These are phyloP conservation scores for Erynnis tages DNA, from an alignment of 2,888 invertebrate species.

Conservation along the genomic window DNA sequence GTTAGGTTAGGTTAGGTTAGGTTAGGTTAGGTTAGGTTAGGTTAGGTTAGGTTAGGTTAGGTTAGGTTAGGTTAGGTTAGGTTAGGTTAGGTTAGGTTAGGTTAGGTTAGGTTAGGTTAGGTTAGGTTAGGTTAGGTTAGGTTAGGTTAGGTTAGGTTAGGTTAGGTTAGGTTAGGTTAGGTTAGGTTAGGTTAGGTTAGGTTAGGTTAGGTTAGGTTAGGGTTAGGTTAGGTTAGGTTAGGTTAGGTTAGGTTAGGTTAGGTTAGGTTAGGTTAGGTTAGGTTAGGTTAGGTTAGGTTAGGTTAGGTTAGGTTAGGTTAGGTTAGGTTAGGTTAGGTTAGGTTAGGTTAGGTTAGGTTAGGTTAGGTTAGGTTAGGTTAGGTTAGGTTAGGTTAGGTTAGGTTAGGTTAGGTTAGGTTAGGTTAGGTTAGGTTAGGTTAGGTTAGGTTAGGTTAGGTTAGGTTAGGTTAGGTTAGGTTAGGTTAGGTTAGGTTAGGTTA, in stretches of 20 bases:
- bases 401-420: too few relatives aligned
- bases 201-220: too few relatives aligned
- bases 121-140: slow-evolving; percentile 28
- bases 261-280: too few relatives aligned
- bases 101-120: slow-evolving; percentile 39
- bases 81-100: slow-evolving; percentile 40
- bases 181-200: slow-evolving; percentile 30
- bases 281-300: too few relatives aligned
- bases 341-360: too few relatives aligned
- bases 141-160: slow-evolving; percentile 28
- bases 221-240: slow-evolving; percentile 24
- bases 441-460: slow-evolving; percentile 38
- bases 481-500: slow-evolving; percentile 34
- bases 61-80: slow-evolving; percentile 35
- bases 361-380: too few relatives aligned
- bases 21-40: slow-evolving; percentile 39
- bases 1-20: slow-evolving; percentile 37
- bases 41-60: slow-evolving; percentile 34
- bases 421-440: slow-evolving; percentile 30
- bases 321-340: too few relatives aligned
- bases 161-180: slow-evolving; percentile 27
- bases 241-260: too few relatives aligned
- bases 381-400: too few relatives aligned
- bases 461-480: slow-evolving; percentile 38
- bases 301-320: too few relatives aligned